Conservation (phyloP, 2,797 vertebrate genomes). For the Chanos chanos region DNA sequence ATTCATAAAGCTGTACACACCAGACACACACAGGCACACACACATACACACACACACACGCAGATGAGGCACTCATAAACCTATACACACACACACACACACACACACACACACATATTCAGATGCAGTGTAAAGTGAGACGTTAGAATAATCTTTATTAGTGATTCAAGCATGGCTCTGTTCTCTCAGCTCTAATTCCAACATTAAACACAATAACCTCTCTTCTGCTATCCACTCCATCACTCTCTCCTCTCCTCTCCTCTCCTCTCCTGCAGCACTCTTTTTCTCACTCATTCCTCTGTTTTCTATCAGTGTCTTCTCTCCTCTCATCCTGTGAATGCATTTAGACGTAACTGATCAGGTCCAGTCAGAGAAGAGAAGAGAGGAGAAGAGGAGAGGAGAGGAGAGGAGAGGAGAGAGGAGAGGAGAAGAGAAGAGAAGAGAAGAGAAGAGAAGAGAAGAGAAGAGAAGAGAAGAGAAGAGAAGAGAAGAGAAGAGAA, state of each 20-base stretch:
- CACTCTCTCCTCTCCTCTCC: too few species aligned
- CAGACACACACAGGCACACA: not conserved
- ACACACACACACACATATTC: not conserved
- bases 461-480: not conserved
- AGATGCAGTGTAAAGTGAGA: too few species aligned
- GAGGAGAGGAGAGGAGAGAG: not conserved
- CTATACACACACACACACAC: not conserved
- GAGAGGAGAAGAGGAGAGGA: not conserved
- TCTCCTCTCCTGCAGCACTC: too few species aligned
- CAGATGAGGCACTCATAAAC: not conserved
- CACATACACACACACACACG: constrained; percentile 1
- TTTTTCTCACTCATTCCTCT: too few species aligned
- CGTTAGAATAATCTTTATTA: too few species aligned
- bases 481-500: not conserved
- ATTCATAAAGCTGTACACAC: not conserved
- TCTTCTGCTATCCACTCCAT: too few species aligned
- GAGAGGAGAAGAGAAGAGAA: not conserved
- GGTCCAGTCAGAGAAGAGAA: not conserved
- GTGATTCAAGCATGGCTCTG: too few species aligned
- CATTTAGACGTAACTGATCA: too few species aligned
- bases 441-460: not conserved
- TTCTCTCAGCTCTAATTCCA: too few species aligned
- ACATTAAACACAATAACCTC: too few species aligned
- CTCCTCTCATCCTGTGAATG: too few species aligned
- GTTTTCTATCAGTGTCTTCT: too few species aligned